Evolutionary conservation across 2,797 vertebrate genomes (phyloP).

Genomic region (Acanthopagrus latus): DNA sequence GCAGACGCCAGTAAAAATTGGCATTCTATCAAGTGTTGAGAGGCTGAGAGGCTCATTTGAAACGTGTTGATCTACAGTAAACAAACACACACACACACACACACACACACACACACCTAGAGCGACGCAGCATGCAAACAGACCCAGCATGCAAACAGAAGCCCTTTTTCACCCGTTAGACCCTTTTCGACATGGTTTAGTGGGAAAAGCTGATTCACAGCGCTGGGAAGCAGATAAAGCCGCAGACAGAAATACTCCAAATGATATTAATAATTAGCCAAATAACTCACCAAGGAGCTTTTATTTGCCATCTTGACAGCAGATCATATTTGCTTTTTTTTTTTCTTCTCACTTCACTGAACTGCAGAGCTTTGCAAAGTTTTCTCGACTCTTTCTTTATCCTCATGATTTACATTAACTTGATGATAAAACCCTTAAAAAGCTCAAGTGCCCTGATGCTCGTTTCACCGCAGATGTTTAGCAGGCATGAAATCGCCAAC

Average conservation of each 20-base stretch:
- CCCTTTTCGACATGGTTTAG: conserved; percentile 36
- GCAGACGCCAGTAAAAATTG: conserved; percentile 34
- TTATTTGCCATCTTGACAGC: neutral
- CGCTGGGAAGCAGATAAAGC: conserved; percentile 16
- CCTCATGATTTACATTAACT: neutral
- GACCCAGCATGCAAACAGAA: conserved; percentile 68
- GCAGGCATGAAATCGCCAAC: neutral
- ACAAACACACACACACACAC: conserved; percentile 41
- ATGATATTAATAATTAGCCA: conserved; percentile 19
- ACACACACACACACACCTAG: conserved; percentile 26
- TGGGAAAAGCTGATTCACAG: conserved; percentile 23
- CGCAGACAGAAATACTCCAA: conserved; percentile 8
- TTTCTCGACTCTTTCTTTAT: neutral
- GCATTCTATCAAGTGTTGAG: conserved; percentile 40
- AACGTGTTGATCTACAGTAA: conserved; percentile 56
- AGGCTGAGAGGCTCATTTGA: conserved; percentile 42
- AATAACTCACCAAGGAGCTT: neutral
- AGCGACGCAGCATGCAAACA: conserved; percentile 65
- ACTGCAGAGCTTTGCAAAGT: neutral
- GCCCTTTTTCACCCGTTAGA: conserved; percentile 51
- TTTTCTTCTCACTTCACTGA: neutral
- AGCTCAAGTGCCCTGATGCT: neutral
- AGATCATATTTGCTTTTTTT: neutral
- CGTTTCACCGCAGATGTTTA: conserved; percentile 15
- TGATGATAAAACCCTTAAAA: neutral